Conservation (phyloP, 2,888 invertebrate species). For the Ectemnius cavifrons region DNA sequence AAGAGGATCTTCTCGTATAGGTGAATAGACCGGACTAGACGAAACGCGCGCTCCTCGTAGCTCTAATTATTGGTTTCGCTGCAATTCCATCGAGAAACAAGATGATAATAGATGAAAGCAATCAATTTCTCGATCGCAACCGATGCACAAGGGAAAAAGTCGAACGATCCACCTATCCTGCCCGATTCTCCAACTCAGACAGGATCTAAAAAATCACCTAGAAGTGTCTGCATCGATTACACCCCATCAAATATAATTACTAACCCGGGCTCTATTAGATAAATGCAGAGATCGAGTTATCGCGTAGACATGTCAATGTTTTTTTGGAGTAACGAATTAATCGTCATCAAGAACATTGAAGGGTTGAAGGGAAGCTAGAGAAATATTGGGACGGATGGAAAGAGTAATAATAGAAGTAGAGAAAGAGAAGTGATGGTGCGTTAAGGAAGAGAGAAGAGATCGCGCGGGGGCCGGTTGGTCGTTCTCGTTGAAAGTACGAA, state of each 20-base stretch:
- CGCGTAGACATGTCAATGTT: not conserved
- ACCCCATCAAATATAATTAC: slow-evolving; percentile 7
- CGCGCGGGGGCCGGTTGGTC: slow-evolving; percentile 3
- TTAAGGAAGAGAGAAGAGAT: not conserved
- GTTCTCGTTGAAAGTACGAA: slow-evolving; percentile 34
- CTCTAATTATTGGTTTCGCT: slow-evolving; percentile 72
- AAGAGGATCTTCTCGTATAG: slow-evolving; percentile 34
- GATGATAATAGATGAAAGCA: slow-evolving; percentile 74
- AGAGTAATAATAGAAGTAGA: not conserved
- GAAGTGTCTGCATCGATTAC: slow-evolving; percentile 5
- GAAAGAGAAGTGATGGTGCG: not conserved
- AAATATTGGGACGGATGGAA: not conserved
- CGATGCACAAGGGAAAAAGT: slow-evolving; percentile 43
- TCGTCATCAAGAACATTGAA: no score
- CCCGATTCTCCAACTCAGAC: slow-evolving; percentile 22
- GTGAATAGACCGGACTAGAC: slow-evolving; percentile 43
- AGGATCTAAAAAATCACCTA: slow-evolving; percentile 24
- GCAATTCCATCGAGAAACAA: slow-evolving; percentile 68
- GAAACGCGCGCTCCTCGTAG: slow-evolving; percentile 44
- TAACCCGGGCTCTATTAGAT: not conserved
- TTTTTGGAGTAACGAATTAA: not conserved
- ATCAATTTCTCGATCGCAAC: slow-evolving; percentile 68
- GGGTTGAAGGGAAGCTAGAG: not conserved
- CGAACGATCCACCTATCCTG: slow-evolving; percentile 9
- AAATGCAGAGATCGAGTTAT: not conserved